Evolutionary conservation across 1,140 invertebrate genomes (phyloP), one percentile per base, ranked within the genome.

Genomic region (Caerostris extrusa): DNA sequence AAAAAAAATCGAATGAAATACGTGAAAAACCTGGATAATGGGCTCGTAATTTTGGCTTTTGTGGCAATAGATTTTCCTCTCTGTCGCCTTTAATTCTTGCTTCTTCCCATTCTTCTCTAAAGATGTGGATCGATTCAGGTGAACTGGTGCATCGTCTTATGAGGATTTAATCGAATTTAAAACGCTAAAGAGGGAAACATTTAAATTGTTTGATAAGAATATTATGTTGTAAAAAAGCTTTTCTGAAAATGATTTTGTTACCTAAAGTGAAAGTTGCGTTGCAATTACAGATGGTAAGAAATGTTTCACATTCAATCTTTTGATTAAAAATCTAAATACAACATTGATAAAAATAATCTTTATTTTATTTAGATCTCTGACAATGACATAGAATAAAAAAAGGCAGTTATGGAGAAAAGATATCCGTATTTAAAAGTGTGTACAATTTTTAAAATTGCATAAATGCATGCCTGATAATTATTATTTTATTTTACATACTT

Each of bases 11-110:
- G 71, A 77, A 53, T 77, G 71, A 77, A 77, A 77, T 77, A 77
- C 71, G 71, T 77, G 71, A 77, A 77, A 77, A 77, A 77, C 71
- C 71, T 77, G 12, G 71, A 77, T 77, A 77, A 77, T 77, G 50
- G 83, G 19, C 71, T 77, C 71, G 34, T 77, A 77, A 77, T 77
- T 77, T 53, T 77, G 71, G 71, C 71, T 77, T 50, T 77, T 77
- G 71, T 77, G 71, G 71, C 71, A 77, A 77, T 53, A 77, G 71
- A 77, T 77, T 77, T 77, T 77, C 71, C 34, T 77, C 53, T 53
- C 71, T 77, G 71, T 77, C 71, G 19, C 50, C n/a, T 77, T 77
- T 77, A 77, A 85, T 77, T 77, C 71, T 60, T 85, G 17, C 55
- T 50, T 10, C 55, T 60, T 60, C 19, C 10, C 58, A 57, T 57